Percentiles rank a stretch among this genome's conserved stretches.
phyloP scores from a whole-genome alignment of 2,888 invertebrate genomes.

The Colostygia pectinataria region DNA sequence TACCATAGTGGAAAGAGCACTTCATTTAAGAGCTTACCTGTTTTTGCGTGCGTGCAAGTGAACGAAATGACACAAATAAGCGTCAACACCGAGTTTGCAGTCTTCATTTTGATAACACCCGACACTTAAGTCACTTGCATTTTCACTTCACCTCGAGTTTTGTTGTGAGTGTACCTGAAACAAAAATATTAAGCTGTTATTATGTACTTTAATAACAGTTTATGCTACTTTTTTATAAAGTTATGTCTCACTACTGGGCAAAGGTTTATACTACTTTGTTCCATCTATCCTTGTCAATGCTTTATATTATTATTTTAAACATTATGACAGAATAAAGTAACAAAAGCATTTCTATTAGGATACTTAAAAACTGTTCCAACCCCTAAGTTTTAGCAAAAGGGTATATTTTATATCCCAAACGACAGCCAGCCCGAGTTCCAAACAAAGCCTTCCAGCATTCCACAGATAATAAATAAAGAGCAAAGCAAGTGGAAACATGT shows the following conservation, averaged over 20 bases:
- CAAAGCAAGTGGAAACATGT: constrained; percentile 36
- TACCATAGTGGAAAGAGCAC: no score
- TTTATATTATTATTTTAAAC: no score
- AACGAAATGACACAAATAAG: constrained; percentile 73
- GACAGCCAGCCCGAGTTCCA: constrained; percentile 18
- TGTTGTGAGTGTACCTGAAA: constrained; percentile 45
- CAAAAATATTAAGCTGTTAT: background rate
- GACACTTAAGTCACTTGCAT: constrained; percentile 68
- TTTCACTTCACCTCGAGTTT: constrained; percentile 45
- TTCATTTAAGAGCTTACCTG: constrained; percentile 73
- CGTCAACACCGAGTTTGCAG: constrained; percentile 67
- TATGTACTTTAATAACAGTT: no score
- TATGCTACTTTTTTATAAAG: no score
- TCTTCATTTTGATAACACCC: constrained; percentile 67
- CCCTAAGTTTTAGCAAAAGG: constrained; percentile 13
- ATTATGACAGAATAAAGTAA: no score
- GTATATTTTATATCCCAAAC: constrained; percentile 21
- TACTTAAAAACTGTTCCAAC: constrained; percentile 8
- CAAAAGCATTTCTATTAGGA: background rate
- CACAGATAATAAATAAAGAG: constrained; percentile 36
- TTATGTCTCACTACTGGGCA: no score
- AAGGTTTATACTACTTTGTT: no score
- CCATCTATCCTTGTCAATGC: no score
- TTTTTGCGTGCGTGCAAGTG: constrained; percentile 77
- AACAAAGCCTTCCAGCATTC: constrained; percentile 30